These are phyloP conservation scores for Drosophila persimilis DNA, from an alignment of 1,140 invertebrate species.

Conservation along the genomic window DNA sequence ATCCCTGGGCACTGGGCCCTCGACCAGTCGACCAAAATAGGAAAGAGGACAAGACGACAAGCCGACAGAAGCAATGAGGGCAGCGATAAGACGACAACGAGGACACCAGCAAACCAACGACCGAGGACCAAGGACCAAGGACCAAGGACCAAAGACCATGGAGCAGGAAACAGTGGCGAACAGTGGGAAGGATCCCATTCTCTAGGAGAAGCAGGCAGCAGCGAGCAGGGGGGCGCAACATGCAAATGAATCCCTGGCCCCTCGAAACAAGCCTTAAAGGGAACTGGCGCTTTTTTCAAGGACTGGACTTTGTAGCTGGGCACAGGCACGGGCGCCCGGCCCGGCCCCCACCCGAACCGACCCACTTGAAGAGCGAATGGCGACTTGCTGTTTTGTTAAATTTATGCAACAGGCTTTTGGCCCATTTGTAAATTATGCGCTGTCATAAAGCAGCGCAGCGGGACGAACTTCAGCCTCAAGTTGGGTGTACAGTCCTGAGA, in stretches of 20 bases:
- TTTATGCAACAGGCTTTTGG: conserved; percentile 80
- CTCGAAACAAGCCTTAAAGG: conserved; percentile 45
- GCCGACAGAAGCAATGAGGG: conserved; percentile 47
- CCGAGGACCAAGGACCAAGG: conserved; percentile 19
- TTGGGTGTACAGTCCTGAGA: background rate
- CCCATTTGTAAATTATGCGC: conserved; percentile 81
- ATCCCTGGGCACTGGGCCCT: background rate
- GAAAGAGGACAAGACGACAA: conserved; percentile 53
- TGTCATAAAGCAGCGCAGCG: conserved; percentile 72
- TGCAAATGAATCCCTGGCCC: conserved; percentile 60
- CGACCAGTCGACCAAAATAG: conserved; percentile 3
- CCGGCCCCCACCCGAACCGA: too few relatives aligned
- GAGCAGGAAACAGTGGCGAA: conserved; percentile 15
- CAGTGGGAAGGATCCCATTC: background rate
- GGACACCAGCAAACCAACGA: conserved; percentile 32
- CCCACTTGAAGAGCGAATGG: conserved; percentile 3
- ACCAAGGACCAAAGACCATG: conserved; percentile 18
- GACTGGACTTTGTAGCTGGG: conserved; percentile 23
- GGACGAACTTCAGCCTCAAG: conserved; percentile 14
- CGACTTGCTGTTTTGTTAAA: conserved; percentile 51
- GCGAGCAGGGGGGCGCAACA: conserved; percentile 21
- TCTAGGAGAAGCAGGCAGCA: background rate
- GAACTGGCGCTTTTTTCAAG: conserved; percentile 36
- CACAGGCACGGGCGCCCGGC: background rate
- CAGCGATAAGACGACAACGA: conserved; percentile 71